Evolutionary conservation across 2,113 vertebrate species (phyloP).

Genomic region (Gulo gulo): DNA sequence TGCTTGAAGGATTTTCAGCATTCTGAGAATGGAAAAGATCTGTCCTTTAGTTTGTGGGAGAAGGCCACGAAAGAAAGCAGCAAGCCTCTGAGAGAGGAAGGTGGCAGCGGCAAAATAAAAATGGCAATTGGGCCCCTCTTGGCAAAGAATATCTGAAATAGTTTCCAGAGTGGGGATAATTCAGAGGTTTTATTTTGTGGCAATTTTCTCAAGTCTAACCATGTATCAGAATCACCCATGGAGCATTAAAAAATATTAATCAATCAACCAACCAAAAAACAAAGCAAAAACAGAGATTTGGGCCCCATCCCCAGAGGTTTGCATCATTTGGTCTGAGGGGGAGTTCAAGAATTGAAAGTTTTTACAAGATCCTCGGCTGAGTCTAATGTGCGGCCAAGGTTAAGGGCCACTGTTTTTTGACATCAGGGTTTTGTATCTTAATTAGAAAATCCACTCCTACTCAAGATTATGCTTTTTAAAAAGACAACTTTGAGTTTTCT

Average conservation of each 20-base stretch:
- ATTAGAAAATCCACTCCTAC: slow-evolving; percentile 2
- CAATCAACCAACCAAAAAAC: background rate
- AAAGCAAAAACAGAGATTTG: background rate
- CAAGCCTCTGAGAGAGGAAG: background rate
- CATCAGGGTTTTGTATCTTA: background rate
- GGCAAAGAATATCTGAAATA: background rate
- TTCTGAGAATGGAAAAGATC: slow-evolving; percentile 5
- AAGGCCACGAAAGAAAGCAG: slow-evolving; percentile 37
- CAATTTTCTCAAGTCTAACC: slow-evolving; percentile 13
- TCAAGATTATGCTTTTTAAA: slow-evolving; percentile 25
- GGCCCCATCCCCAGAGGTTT: background rate
- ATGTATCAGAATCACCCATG: slow-evolving; percentile 22
- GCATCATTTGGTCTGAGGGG: background rate
- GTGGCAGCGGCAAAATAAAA: background rate
- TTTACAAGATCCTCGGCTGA: background rate
- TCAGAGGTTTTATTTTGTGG: slow-evolving; percentile 12
- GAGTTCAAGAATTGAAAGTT: background rate
- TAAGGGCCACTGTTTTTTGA: background rate
- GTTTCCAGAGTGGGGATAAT: background rate
- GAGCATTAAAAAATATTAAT: background rate
- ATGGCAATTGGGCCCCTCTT: background rate
- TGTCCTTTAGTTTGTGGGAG: slow-evolving; percentile 37
- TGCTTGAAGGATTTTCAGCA: background rate
- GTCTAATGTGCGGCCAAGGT: background rate
- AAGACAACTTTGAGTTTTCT: background rate